Base-by-base conservation (phyloP, 2,113 vertebrate genomes). In the Quiscalus mexicanus region DNA sequence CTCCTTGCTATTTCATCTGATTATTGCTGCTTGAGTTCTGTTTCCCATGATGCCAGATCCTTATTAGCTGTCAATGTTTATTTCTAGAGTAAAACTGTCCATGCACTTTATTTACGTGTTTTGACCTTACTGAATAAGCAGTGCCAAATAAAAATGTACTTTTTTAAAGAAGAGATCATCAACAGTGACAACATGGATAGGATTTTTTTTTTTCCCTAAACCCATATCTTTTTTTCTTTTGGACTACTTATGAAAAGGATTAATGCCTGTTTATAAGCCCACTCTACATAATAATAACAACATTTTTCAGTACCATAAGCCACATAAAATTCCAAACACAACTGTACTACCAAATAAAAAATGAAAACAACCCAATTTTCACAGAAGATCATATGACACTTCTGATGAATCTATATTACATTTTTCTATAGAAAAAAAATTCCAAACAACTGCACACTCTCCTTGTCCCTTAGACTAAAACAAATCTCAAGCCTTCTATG, bases 51-150 rank as follows among this genome's bases (percentile, higher is more conserved):
- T 45, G 44, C 37, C 16, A 41, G 15, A 45, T 64, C 60, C 56
- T 78, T 70, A 78, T 68, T 67, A 90, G 19, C 9, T 91, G 49
- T 78, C 89, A 89, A 20, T 82, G 62, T 91, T 82, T 78, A 78
- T 84, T 91, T 81, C 65, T 89, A 12, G 64, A 84, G 19, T 65
- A 85, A 90, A 88, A 55, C 15, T 56, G 9, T 74, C 30, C n/a
- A 7, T 81, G 27, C 52, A 41, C 58, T 87, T 89, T 60, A 65
- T 76, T 93, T 79, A 45, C 39, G 79, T 45, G 28, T 75, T 94
- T 92, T 68, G 47, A 45, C 18, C 18, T 87, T 68, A 41, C 25
- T 73, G 45, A 62, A 62, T 49, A 84, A 73, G 33, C 35, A 20
- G 8, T 39, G 20, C 25, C 6, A 49, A 73, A 35, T 65, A 64